Evolutionary conservation across 1,140 invertebrate genomes (phyloP), one percentile per base, ranked within the genome.

Genomic region (Dinoponera quadriceps): DNA sequence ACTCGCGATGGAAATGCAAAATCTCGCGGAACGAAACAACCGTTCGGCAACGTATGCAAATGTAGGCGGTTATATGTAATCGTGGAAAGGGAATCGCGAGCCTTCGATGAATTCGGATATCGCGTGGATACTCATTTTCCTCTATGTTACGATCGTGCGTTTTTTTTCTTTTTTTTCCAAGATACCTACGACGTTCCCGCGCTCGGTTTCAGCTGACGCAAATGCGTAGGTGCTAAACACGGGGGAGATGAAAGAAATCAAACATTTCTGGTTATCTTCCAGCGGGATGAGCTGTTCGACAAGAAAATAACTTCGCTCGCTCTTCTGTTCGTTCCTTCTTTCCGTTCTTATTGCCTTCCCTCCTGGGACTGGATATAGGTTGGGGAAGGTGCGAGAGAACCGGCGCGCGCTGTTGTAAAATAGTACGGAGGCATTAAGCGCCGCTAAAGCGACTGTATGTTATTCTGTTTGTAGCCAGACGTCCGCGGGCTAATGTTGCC

Each of bases 201-300:
- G 25, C 18, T 48, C 60, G 11, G 54, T 66, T 65, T 81, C 65
- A 7, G 69, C 63, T 88, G 86, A 88, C 86, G 86, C 20, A 88
- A 88, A 84, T 83, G 87, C 86, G 87, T 88, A 85, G 87, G 87
- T 78, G 83, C 86, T 49, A 59, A 11, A 59, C 25, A 44, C 25
- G 18, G 81, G 62, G 59, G 72, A 59, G 22, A 68, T 71, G 86
- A 90, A 88, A 90, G 83, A 85, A 90, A 83, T 90, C 86, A 86
- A 90, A 90, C 86, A 89, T 85, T 87, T 90, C 88, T 90, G 88
- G 86, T 88, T 90, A 88, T 87, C 88, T 73, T 90, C 86, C 75
- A 71, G 22, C 59, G 33, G 22, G 59, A 82, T 87, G 81, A 69
- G 69, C 83, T 75, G 83, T 78, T 87, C 60, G 73, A 78, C 82